These are phyloP conservation scores for Epinotia brunnichana DNA, from an alignment of 2,888 invertebrate genomes.

Conservation along the genomic window DNA sequence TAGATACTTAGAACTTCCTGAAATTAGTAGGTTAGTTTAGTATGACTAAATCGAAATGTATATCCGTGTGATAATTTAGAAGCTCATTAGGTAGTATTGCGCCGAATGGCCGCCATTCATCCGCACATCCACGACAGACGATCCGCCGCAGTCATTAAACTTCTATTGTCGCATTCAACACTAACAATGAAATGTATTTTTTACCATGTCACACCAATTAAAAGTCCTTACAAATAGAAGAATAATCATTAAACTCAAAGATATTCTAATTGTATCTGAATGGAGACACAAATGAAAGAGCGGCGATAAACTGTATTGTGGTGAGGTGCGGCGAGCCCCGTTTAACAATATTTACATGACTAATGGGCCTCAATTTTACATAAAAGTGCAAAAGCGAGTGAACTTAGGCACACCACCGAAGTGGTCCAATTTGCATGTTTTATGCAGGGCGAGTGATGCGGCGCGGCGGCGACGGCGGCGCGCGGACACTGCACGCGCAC, in stretches of 20 bases:
- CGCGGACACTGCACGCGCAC: constrained; percentile 68
- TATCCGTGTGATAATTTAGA: constrained; percentile 55
- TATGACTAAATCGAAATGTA: constrained; percentile 57
- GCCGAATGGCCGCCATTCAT: constrained; percentile 69
- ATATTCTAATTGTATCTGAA: constrained; percentile 38
- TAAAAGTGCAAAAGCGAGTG: constrained; percentile 80
- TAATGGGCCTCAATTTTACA: constrained; percentile 77
- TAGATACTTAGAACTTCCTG: neutral
- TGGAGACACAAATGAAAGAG: constrained; percentile 23
- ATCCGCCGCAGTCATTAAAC: constrained; percentile 67
- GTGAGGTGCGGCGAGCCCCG: constrained; percentile 60
- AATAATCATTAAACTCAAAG: constrained; percentile 36
- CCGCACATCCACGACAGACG: constrained; percentile 67
- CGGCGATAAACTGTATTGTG: constrained; percentile 45
- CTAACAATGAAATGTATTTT: constrained; percentile 68
- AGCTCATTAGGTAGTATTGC: constrained; percentile 68
- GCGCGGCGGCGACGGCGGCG: constrained; percentile 54
- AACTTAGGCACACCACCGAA: constrained; percentile 76
- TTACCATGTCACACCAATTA: constrained; percentile 59
- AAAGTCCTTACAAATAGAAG: constrained; percentile 50
- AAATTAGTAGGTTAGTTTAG: constrained; percentile 44
- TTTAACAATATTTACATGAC: constrained; percentile 80
- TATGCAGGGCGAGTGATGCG: constrained; percentile 77
- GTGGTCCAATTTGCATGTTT: constrained; percentile 83
- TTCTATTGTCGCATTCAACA: constrained; percentile 70